Percentiles rank a stretch among this genome's conserved stretches.
Conservation (phyloP, 2,797 vertebrate genomes). For the Characodon lateralis region DNA sequence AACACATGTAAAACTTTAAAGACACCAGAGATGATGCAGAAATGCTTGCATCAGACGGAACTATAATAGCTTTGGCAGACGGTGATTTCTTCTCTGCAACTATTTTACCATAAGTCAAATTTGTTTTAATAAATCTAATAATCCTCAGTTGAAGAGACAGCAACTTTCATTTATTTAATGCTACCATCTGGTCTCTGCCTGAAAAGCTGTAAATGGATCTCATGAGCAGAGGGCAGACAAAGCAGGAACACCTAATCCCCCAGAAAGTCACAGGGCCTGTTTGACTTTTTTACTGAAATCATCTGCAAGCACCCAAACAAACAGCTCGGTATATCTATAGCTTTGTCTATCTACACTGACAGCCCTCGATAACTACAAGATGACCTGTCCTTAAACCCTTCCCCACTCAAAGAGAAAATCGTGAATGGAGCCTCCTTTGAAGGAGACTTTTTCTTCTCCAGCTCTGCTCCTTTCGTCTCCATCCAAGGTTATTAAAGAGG, state of each 20-base stretch:
- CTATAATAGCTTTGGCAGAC: slow-evolving; percentile 3
- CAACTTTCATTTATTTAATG: slow-evolving; percentile 7
- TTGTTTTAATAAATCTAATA: slow-evolving; percentile 20
- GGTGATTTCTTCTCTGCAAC: neutral
- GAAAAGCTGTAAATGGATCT: slow-evolving; percentile 29
- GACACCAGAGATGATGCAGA: neutral
- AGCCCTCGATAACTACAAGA: neutral
- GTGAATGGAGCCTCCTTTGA: slow-evolving; percentile 42
- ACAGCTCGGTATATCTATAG: neutral
- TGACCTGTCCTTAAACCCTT: slow-evolving; percentile 33
- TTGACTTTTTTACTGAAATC: slow-evolving; percentile 40
- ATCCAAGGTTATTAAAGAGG: slow-evolving; percentile 37
- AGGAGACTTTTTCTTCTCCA: slow-evolving; percentile 4
- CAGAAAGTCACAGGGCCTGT: slow-evolving; percentile 39
- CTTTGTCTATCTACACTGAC: slow-evolving; percentile 35
- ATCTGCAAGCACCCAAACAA: slow-evolving; percentile 42
- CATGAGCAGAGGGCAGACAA: slow-evolving; percentile 22
- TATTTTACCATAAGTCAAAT: neutral
- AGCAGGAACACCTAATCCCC: slow-evolving; percentile 59
- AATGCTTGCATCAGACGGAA: neutral
- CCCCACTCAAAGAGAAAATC: slow-evolving; percentile 16
- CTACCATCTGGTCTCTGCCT: neutral
- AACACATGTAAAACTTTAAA: neutral
- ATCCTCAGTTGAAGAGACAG: neutral
- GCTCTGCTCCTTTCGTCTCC: neutral